Evolutionary conservation across 1,140 invertebrate species (phyloP).

Genomic region (Drosophila watanabei): DNA sequence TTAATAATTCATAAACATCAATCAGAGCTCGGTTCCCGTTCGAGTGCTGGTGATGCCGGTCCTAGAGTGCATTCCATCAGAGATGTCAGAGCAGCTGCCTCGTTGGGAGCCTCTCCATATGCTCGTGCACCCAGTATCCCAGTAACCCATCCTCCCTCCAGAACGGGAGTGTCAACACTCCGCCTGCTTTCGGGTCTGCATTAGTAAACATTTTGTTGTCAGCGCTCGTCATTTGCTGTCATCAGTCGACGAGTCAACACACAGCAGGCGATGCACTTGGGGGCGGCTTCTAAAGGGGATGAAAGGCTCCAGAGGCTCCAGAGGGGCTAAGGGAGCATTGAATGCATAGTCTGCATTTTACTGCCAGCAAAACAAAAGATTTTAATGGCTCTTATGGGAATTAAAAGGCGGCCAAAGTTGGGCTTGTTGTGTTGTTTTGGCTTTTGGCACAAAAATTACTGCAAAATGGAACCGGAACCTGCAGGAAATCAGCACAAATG

Average conservation of each 20-base stretch:
- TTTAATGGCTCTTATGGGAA: constrained; percentile 72
- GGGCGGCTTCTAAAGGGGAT: not conserved
- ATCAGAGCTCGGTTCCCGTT: constrained; percentile 46
- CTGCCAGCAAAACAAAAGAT: constrained; percentile 34
- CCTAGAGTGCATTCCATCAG: constrained; percentile 52
- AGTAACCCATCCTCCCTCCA: not conserved
- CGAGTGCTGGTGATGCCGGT: constrained; percentile 12
- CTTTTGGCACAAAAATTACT: constrained; percentile 7
- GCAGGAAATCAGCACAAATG: constrained; percentile 17
- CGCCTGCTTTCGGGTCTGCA: constrained; percentile 47
- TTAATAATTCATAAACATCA: constrained; percentile 81
- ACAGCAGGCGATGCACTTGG: constrained; percentile 28
- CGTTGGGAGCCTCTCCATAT: constrained; percentile 34
- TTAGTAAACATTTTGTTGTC: constrained; percentile 81
- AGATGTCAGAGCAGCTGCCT: constrained; percentile 34
- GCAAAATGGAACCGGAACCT: constrained; percentile 9
- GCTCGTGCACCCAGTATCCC: constrained; percentile 14
- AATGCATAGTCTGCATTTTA: constrained; percentile 36
- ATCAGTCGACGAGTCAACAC: constrained; percentile 48
- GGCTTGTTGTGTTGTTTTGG: constrained; percentile 15
- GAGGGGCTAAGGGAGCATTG: too few species aligned
- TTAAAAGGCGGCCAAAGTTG: constrained; percentile 50
- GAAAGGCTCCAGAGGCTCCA: not conserved
- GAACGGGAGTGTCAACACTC: constrained; percentile 37
- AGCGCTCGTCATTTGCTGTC: constrained; percentile 73